Evolutionary conservation across 2,797 vertebrate species (phyloP).

Genomic region (Scleropages formosus): DNA sequence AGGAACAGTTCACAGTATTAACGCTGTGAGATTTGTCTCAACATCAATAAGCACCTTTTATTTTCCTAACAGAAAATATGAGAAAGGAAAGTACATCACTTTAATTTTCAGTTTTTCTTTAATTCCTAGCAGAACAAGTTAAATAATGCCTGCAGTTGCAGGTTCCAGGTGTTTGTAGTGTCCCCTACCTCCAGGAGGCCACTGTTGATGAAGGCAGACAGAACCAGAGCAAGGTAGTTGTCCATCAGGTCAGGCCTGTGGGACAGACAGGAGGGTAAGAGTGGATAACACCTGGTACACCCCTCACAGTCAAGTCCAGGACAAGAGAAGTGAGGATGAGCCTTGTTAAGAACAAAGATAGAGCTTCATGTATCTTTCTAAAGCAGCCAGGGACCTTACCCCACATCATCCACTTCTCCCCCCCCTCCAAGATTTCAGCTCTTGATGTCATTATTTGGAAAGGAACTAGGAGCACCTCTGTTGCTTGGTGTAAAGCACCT

Average conservation of each 20-base stretch:
- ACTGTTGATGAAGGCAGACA: constrained; percentile 92
- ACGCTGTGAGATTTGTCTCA: too few species aligned
- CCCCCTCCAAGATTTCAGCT: neutral
- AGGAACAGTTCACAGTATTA: constrained; percentile 21
- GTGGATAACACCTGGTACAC: neutral
- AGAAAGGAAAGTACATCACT: too few species aligned
- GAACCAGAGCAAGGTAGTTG: constrained; percentile 94
- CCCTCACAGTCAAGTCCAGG: neutral
- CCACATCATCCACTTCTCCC: too few species aligned
- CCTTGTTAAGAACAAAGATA: neutral
- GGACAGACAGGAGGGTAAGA: neutral
- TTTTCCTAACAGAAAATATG: too few species aligned
- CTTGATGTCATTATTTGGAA: constrained; percentile 3
- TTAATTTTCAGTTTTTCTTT: too few species aligned
- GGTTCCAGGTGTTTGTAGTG: too few species aligned
- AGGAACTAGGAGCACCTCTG: neutral
- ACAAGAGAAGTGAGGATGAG: neutral
- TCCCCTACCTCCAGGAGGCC: constrained; percentile 86
- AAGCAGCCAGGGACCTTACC: neutral
- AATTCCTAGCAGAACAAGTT: too few species aligned
- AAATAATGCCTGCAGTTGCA: too few species aligned
- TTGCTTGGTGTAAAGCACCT: neutral
- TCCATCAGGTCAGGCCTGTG: constrained; percentile 95
- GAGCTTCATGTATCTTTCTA: neutral
- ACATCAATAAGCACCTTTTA: too few species aligned